Evolutionary conservation across 2,797 vertebrate species (phyloP).

Genomic region (Cossypha polioptera): DNA sequence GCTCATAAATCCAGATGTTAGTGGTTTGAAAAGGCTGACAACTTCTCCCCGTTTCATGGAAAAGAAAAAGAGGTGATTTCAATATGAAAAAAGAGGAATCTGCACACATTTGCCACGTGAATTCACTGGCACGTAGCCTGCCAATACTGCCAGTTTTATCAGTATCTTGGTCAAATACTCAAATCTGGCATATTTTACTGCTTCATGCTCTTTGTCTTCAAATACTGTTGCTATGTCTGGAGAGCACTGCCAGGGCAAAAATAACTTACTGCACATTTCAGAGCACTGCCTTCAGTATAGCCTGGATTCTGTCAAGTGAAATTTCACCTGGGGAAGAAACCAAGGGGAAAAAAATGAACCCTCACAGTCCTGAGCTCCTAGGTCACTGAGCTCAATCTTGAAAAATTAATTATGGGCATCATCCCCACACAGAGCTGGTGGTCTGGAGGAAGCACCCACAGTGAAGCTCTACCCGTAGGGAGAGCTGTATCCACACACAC

Average conservation of each 20-base stretch:
- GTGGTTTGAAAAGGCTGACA: neutral
- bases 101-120: neutral
- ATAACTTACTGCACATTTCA: neutral
- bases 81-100: constrained; percentile 33
- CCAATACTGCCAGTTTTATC: neutral
- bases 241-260: neutral
- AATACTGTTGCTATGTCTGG: neutral
- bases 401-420: neutral
- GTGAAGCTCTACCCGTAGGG: neutral
- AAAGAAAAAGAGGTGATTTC: constrained; percentile 34
- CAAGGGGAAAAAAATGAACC: neutral
- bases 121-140: neutral
- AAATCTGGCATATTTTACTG: constrained; percentile 13
- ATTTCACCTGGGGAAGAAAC: neutral
- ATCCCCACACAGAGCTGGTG: neutral
- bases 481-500: neutral
- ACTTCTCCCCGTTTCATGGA: neutral
- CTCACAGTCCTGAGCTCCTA: neutral
- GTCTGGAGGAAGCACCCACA: neutral
- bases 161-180: neutral
- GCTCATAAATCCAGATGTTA: constrained; percentile 62
- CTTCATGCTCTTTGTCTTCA: neutral
- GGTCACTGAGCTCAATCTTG: neutral
- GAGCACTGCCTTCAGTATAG: neutral
- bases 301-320: neutral